Evolutionary conservation across 1,140 invertebrate genomes (phyloP).

Genomic region (Drosophila pseudoobscura): DNA sequence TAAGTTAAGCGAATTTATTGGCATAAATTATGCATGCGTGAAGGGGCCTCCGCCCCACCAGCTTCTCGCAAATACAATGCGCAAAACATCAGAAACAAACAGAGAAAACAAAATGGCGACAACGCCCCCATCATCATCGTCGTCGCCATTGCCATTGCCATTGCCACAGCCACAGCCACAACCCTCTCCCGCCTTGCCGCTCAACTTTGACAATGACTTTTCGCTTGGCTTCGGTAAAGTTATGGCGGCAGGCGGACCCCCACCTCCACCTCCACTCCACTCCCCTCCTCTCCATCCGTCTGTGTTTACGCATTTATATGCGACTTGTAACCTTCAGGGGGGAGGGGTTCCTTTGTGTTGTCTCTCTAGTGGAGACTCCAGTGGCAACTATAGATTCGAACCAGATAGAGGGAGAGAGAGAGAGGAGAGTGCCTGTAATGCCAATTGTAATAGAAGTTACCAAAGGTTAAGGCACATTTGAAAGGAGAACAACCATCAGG

Average conservation of each 20-base stretch:
- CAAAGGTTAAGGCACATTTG: too few species aligned
- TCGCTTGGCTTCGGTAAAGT: conserved; percentile 66
- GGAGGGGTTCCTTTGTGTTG: conserved; percentile 12
- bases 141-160: conserved; percentile 16
- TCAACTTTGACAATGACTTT: conserved; percentile 79
- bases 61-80: conserved; percentile 49
- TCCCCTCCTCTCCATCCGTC: background rate
- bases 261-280: background rate
- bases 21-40: conserved; percentile 75
- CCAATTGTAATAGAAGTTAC: too few species aligned
- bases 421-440: too few species aligned
- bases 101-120: conserved; percentile 70
- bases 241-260: conserved; percentile 39
- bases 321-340: conserved; percentile 16
- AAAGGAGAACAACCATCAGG: too few species aligned
- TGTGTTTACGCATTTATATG: conserved; percentile 56
- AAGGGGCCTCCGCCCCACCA: background rate
- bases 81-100: conserved; percentile 62
- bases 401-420: too few species aligned
- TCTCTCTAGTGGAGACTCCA: conserved; percentile 14
- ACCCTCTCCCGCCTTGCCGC: background rate
- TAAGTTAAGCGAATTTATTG: conserved; percentile 82
- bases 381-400: too few species aligned
- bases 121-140: conserved; percentile 49
- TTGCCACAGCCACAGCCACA: background rate